Conservation (phyloP, 2,113 vertebrate species). For the Protobothrops mucrosquamatus region DNA sequence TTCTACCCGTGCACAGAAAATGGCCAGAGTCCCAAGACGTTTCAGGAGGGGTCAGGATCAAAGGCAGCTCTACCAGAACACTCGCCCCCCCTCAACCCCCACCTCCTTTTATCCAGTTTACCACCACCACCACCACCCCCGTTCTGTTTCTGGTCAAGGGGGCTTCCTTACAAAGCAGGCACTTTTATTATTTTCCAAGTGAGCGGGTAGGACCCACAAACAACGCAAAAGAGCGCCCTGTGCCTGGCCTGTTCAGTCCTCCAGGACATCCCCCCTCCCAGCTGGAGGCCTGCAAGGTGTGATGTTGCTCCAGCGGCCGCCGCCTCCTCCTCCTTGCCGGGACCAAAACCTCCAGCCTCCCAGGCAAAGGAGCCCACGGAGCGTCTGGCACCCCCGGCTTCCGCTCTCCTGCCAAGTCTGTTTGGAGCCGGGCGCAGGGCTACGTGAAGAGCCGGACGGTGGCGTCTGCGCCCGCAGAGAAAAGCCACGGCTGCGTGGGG, state of each 20-base stretch:
- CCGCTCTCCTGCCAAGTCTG: not conserved
- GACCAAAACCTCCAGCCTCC: not conserved
- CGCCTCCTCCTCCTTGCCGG: not conserved
- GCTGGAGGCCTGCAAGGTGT: not conserved
- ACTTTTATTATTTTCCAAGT: not conserved
- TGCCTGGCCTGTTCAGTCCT: too few species aligned
- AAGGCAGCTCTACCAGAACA: not conserved
- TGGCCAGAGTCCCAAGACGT: not conserved
- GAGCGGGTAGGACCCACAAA: too few species aligned
- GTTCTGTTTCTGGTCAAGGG: not conserved
- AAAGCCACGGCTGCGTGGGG: constrained; percentile 91
- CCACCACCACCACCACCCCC: too few species aligned
- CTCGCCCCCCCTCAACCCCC: too few species aligned
- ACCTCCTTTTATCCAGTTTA: not conserved
- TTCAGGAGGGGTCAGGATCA: not conserved
- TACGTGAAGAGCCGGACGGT: constrained; percentile 88
- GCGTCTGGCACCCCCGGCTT: not conserved
- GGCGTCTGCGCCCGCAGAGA: constrained; percentile 85
- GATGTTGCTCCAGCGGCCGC: too few species aligned
- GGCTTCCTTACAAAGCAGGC: not conserved
- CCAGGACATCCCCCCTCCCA: not conserved
- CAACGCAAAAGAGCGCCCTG: not conserved
- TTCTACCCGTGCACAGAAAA: not conserved
- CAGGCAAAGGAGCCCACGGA: not conserved
- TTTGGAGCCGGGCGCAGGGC: not conserved